phyloP scores from a whole-genome alignment of 2,113 vertebrate species.

The Calidris pugnax region DNA sequence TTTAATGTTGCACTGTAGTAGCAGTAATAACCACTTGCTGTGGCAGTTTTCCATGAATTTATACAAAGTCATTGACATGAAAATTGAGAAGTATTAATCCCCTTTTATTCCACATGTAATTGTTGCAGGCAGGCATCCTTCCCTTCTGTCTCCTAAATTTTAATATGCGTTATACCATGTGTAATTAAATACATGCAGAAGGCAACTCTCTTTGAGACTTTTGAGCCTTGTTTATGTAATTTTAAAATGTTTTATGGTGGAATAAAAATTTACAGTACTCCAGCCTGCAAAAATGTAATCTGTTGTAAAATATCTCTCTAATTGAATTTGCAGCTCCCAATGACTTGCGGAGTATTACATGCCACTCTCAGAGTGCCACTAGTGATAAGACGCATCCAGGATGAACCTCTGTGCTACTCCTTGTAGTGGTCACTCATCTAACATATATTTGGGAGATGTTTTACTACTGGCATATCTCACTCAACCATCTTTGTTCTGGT shows the following conservation, averaged over 20 bases:
- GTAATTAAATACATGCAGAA: conserved; percentile 18
- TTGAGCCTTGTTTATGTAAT: conserved; percentile 3
- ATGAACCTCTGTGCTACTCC: background rate
- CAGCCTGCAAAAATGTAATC: background rate
- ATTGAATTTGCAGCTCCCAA: background rate
- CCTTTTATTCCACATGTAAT: background rate
- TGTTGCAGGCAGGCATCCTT: background rate
- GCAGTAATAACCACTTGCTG: background rate
- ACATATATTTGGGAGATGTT: background rate
- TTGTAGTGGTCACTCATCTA: background rate
- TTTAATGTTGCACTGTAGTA: background rate
- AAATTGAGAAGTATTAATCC: conserved; percentile 20
- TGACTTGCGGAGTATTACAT: background rate
- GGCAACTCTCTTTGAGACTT: background rate
- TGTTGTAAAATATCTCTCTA: background rate
- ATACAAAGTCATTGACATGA: background rate
- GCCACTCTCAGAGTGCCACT: background rate
- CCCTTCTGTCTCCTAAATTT: conserved; percentile 27
- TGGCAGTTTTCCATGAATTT: conserved; percentile 5
- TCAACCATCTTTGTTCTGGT: background rate
- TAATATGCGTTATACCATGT: background rate
- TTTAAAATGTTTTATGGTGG: conserved; percentile 15
- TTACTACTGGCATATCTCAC: background rate
- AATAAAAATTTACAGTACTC: conserved; percentile 36
- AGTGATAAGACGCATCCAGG: background rate